These are phyloP conservation scores for Tanypteryx hageni DNA, from an alignment of 2,888 invertebrate genomes.

Conservation along the genomic window DNA sequence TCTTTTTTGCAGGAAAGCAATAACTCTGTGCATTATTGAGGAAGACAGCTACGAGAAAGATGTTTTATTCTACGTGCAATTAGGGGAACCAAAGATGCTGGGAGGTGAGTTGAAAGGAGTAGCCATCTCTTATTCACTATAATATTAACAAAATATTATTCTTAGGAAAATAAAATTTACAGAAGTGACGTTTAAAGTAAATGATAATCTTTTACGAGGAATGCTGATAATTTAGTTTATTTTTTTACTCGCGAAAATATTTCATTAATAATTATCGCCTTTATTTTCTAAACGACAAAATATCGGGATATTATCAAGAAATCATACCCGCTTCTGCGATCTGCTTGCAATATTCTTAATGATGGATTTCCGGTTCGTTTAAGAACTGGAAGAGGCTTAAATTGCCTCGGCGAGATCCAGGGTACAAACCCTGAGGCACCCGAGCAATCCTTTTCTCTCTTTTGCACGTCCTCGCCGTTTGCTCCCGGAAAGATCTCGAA, in stretches of 20 bases:
- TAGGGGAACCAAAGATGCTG: constrained; percentile 91
- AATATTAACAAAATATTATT: neutral
- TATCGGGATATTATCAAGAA: neutral
- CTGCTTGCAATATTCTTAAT: neutral
- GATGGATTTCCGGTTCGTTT: neutral
- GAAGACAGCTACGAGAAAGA: constrained; percentile 99
- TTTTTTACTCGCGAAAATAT: neutral
- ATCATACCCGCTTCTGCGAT: neutral
- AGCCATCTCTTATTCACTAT: neutral
- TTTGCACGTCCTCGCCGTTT: neutral
- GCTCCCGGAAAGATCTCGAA: neutral
- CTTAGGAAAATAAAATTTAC: neutral
- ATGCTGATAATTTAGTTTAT: neutral
- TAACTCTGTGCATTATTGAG: constrained; percentile 92
- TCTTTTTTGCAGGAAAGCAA: constrained; percentile 86
- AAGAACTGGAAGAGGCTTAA: neutral
- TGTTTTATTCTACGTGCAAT: constrained; percentile 93
- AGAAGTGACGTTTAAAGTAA: too few species aligned
- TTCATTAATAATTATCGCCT: neutral
- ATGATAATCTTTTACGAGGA: neutral
- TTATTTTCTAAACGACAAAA: neutral
- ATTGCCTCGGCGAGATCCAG: neutral
- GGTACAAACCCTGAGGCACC: neutral
- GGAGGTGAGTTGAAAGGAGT: constrained; percentile 83
- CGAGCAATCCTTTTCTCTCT: neutral